Conservation (phyloP, 2,888 invertebrate species). For the Gibbula magus region DNA sequence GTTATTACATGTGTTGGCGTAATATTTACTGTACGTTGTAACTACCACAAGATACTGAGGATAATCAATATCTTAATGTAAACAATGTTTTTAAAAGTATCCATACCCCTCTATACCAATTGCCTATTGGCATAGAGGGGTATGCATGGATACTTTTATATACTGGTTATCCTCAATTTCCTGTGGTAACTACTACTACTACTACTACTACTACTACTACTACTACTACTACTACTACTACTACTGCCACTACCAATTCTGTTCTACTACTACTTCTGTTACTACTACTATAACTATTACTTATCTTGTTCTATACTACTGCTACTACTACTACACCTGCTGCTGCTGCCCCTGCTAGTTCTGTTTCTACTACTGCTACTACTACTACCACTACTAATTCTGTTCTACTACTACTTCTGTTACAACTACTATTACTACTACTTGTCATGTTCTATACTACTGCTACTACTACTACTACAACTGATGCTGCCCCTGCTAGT, state of each 20-base stretch:
- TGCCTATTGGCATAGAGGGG: not conserved
- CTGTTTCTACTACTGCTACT: not conserved
- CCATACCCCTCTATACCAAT: too few species aligned
- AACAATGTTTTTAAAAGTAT: too few species aligned
- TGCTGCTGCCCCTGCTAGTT: not conserved
- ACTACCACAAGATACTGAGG: too few species aligned
- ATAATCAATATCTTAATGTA: too few species aligned
- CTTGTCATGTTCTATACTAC: not conserved
- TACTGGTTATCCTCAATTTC: not conserved
- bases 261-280: not conserved
- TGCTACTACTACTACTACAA: not conserved
- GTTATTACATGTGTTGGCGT: too few species aligned
- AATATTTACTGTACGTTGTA: too few species aligned
- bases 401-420: not conserved
- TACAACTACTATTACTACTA: slow-evolving; percentile 6
- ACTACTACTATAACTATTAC: too few species aligned
- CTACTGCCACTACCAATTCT: not conserved
- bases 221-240: not conserved
- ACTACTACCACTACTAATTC: not conserved
- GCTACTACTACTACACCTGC: not conserved
- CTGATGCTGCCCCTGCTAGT: not conserved
- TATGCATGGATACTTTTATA: not conserved
- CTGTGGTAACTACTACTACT: not conserved
- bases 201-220: not conserved
- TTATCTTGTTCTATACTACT: too few species aligned